Evolutionary conservation across 2,797 vertebrate genomes (phyloP).

Genomic region (Carcharodon carcharias): DNA sequence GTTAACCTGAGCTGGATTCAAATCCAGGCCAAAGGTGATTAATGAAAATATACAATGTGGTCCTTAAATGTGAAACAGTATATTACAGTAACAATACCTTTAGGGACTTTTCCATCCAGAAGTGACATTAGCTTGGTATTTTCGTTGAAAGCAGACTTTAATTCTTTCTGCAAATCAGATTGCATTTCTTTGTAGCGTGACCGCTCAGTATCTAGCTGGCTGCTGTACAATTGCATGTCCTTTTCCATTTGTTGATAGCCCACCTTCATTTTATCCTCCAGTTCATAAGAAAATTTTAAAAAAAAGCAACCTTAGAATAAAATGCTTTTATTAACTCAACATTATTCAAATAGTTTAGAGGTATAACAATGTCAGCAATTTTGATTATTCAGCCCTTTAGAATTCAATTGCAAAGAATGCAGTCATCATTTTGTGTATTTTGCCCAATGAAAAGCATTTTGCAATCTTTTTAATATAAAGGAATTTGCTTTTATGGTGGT

Average conservation of each 20-base stretch:
- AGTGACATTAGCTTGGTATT: slow-evolving; percentile 69
- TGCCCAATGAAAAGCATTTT: neutral
- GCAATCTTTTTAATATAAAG: neutral
- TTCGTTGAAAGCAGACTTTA: slow-evolving; percentile 67
- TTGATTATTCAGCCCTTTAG: neutral
- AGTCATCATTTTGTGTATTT: neutral
- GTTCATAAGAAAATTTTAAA: slow-evolving; percentile 40
- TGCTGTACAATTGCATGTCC: slow-evolving; percentile 50
- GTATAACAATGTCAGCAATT: neutral
- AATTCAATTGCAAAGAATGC: neutral
- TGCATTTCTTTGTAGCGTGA: slow-evolving; percentile 55
- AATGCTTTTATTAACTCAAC: neutral
- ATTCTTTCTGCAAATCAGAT: slow-evolving; percentile 60
- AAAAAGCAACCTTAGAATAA: neutral
- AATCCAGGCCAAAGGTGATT: neutral
- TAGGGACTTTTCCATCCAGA: slow-evolving; percentile 74
- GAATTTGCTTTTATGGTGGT: neutral
- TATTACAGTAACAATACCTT: slow-evolving; percentile 59
- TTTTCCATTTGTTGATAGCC: slow-evolving; percentile 54
- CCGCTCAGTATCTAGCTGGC: slow-evolving; percentile 54
- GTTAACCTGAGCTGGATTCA: neutral
- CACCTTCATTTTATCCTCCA: slow-evolving; percentile 52
- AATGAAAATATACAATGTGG: neutral
- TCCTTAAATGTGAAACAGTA: neutral
- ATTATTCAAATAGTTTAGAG: neutral